A percentile compares a stretch with the other conserved stretches of the same genome.
phyloP scores from a whole-genome alignment of 2,113 vertebrate species.

The Rostratula benghalensis region DNA sequence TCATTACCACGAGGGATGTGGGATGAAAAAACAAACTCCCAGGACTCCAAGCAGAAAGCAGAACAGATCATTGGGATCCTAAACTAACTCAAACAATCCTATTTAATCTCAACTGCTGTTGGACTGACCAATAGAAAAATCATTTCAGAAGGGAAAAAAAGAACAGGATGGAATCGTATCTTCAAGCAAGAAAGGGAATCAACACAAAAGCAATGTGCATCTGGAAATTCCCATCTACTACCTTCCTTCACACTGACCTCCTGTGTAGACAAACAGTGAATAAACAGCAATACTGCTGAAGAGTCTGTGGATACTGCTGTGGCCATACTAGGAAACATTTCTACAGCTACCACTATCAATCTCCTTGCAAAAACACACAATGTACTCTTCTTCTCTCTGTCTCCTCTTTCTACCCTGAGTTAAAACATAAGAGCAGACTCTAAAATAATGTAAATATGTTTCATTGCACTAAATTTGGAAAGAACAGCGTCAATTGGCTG shows the following conservation, averaged over 20 bases:
- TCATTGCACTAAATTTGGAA: background rate
- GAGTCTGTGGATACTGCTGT: background rate
- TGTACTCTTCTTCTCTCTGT: fast-evolving
- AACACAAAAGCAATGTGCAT: background rate
- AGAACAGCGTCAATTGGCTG: background rate
- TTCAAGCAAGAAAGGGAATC: background rate
- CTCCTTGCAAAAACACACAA: background rate
- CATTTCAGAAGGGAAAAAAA: background rate
- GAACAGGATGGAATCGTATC: background rate
- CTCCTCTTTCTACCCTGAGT: background rate
- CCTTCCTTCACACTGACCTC: background rate
- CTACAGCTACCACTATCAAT: background rate
- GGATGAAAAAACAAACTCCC: background rate
- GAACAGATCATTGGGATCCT: background rate
- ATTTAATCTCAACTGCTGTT: background rate
- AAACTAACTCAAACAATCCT: background rate
- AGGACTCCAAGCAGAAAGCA: background rate
- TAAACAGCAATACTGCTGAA: background rate
- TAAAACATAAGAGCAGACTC: background rate
- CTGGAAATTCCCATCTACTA: background rate
- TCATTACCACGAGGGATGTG: background rate
- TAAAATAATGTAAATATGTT: background rate
- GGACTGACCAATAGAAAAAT: background rate
- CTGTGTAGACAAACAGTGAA: background rate
- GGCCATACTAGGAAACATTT: background rate